Evolutionary conservation across 2,888 invertebrate species (phyloP).

Genomic region (Calameuta idolon): DNA sequence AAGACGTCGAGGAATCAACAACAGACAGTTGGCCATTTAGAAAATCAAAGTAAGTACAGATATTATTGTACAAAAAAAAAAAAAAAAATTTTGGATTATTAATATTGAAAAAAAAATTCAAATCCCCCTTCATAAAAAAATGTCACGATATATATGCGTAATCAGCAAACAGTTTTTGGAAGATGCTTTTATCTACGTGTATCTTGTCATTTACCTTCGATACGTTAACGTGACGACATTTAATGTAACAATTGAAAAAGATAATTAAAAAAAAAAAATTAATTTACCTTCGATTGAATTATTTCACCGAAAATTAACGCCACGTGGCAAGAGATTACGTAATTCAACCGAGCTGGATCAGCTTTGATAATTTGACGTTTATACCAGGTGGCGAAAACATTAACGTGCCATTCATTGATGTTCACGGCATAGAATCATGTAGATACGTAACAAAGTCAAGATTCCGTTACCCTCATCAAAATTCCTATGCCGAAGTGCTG

Average conservation of each 20-base stretch:
- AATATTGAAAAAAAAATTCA: too few species aligned
- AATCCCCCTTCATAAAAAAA: too few species aligned
- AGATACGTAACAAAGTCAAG: background rate
- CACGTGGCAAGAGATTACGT: background rate
- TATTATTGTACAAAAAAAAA: background rate
- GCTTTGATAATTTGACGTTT: background rate
- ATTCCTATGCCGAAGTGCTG: background rate
- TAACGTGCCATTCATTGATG: background rate
- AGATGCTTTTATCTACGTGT: background rate
- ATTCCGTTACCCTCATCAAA: background rate
- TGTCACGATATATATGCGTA: background rate
- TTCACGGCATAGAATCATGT: background rate
- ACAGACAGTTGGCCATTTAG: slow-evolving; percentile 35
- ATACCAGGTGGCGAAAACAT: background rate
- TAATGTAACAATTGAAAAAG: background rate
- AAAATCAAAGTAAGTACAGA: slow-evolving; percentile 39
- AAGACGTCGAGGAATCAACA: background rate
- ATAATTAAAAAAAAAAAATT: background rate
- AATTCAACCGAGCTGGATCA: background rate
- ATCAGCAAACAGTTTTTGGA: background rate
- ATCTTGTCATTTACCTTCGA: background rate
- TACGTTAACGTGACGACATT: background rate
- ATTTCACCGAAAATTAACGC: background rate
- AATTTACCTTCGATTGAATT: background rate
- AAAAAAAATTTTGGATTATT: too few species aligned